These are phyloP conservation scores for Arctia plantaginis DNA, from an alignment of 2,888 invertebrate species.

Conservation along the genomic window DNA sequence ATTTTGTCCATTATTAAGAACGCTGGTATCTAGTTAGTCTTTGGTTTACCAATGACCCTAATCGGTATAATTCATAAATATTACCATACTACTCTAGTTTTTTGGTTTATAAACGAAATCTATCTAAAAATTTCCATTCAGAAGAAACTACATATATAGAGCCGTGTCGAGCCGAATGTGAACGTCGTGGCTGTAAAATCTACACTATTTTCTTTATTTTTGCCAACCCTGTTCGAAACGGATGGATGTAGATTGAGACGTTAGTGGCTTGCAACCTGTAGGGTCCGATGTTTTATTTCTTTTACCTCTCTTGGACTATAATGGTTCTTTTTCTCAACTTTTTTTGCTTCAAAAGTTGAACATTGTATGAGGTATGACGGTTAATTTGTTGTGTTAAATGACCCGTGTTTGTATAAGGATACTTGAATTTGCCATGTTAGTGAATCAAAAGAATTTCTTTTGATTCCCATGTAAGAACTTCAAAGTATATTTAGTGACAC, in stretches of 20 bases:
- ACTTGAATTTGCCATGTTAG: conserved; percentile 10
- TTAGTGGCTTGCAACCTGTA: conserved; percentile 68
- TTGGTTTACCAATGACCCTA: neutral
- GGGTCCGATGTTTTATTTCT: conserved; percentile 70
- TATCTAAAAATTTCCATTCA: neutral
- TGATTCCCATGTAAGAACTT: neutral
- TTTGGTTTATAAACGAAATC: neutral
- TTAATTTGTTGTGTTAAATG: conserved; percentile 45
- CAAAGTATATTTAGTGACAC: neutral
- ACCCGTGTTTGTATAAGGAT: conserved; percentile 16
- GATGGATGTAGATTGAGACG: conserved; percentile 74
- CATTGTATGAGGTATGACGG: conserved; percentile 48
- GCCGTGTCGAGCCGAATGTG: neutral
- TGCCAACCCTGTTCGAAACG: conserved; percentile 44
- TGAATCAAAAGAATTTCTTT: conserved; percentile 3
- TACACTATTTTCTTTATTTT: conserved; percentile 17
- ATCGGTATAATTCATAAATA: neutral
- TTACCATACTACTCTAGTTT: neutral
- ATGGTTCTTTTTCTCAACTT: conserved; percentile 63
- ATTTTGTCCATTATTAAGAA: neutral
- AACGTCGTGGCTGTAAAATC: neutral
- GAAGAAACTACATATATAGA: neutral
- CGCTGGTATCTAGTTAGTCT: neutral
- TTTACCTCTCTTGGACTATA: conserved; percentile 59
- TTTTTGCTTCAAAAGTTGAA: conserved; percentile 52